Base-by-base conservation (phyloP, 2,797 vertebrate species). In the Poecilia picta region DNA sequence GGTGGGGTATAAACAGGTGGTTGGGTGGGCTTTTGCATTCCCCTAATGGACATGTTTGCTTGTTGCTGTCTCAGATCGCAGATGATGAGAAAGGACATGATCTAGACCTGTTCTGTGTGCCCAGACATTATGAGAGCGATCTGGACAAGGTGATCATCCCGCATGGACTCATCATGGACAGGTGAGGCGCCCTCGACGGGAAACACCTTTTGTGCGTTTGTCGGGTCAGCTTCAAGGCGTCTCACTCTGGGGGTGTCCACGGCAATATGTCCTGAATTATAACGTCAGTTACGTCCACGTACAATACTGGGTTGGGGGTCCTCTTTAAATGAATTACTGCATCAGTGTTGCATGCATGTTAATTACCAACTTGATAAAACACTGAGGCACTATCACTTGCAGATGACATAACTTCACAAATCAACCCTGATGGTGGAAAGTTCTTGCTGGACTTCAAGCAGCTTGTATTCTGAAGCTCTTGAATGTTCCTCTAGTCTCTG, bases 101-200 rank as follows among this genome's bases (percentile, higher is more conserved):
- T 0, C 93, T 96, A 88, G 95, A 96, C 45, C 94, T 97, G 1
- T 96, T 97, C 88, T 97, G 96, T 68, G 90, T 97, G 72, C 96
- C 96, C 72, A 96, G 95, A 86, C 95, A 97, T 91, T 96, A 96
- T 12, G 95, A 96, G 85, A 94, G 96, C 39, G 96, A 96, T 76
- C 83, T 97, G 91, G 96, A 97, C 75, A 95, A 91, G 83, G 95
- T 97, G 81, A 94, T 97, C 84, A 96, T 97, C 93, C 96, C 96
- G 46, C 96, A 97, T 55, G 96, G 96, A 75, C 96, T 97, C 81
- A 97, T 98, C 70, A 95, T 96, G 92, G 96, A 97, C 90, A 95
- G 97, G 96, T 97, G 94, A 78, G 75, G 2, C 47, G 8, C 11
- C 77, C 20, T 7, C 41, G 23, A 6, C 43, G 36, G 36, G 41